Evolutionary conservation across 2,113 vertebrate species (phyloP), one percentile per base, ranked within the genome.

Genomic region (Archilochus colubris): DNA sequence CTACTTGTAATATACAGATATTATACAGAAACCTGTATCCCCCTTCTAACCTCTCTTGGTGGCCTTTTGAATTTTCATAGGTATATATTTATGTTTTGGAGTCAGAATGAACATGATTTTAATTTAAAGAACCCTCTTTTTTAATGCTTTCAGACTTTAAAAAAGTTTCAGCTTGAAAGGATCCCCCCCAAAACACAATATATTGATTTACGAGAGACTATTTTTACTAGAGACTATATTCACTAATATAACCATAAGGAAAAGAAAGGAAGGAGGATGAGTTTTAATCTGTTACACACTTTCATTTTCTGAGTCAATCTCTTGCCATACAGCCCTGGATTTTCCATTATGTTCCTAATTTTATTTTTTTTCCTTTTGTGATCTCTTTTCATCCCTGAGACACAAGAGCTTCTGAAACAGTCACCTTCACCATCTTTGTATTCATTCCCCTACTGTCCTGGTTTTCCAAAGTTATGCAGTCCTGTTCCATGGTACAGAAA

Each of bases 161-260:
- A 43, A 64, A 31, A 13, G 3, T 27, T 88, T 83, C 6, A 33
- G 5, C 6, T 64, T 64, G 25, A 68, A 83, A 69, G 2, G 83
- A 88, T 76, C 30, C 12, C 14, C 50, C 44, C 13, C 6, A 14
- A 75, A 64, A 28, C 5, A 64, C 9, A 9, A 21, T 36, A n/a
- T 28, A 40, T 14, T 0, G 0, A 54, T 88, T 69, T 57, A 38
- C 15, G 69, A 36, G 48, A 43, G 18, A 8, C 12, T 0, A 3
- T 43, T 78, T 72, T 73, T 5, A 25, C 31, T 75, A 38, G 36
- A 38, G 36, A 38, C 36, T 38, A 38, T 38, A 38, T 38, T 80
- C 28, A 28, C 83, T 20, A 58, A 31, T 25, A 30, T 1, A 68
- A 68, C 8, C 38, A 50, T 10, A 73, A 51, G 22, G 38, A 36